phyloP scores from a whole-genome alignment of 2,113 vertebrate species.

The Peucedramus taeniatus region DNA sequence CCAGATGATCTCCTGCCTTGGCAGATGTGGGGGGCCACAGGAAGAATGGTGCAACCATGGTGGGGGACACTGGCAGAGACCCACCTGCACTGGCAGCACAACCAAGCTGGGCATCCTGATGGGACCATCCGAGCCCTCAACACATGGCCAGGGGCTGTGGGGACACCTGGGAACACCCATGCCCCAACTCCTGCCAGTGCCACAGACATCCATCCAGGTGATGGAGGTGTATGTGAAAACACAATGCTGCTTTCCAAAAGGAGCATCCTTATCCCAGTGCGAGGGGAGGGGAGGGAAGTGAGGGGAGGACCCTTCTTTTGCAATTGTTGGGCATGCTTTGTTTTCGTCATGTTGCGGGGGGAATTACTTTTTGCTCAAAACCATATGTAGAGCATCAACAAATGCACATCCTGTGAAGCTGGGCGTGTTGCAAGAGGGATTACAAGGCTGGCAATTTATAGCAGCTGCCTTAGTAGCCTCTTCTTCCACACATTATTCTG shows the following conservation, averaged over 20 bases:
- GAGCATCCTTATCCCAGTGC: background rate
- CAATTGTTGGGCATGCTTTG: background rate
- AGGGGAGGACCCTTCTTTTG: background rate
- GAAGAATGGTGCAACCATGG: background rate
- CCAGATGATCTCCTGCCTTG: background rate
- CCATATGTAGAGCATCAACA: slow-evolving; percentile 65
- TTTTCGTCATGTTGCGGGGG: slow-evolving; percentile 8
- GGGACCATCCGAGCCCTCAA: background rate
- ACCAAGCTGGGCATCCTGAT: background rate
- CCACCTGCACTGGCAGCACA: background rate
- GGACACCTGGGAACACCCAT: background rate
- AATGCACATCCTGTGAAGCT: slow-evolving; percentile 56
- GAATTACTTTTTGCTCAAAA: slow-evolving; percentile 44
- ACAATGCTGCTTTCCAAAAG: background rate
- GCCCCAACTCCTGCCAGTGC: background rate
- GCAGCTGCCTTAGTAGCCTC: slow-evolving; percentile 67
- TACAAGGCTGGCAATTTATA: slow-evolving; percentile 73
- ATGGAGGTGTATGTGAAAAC: background rate
- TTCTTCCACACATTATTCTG: slow-evolving; percentile 72
- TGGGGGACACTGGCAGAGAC: background rate
- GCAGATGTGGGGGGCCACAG: rapidly evolving
- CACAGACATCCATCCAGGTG: background rate
- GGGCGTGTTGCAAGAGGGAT: slow-evolving; percentile 46
- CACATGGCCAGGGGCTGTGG: background rate
- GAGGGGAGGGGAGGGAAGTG: background rate